Base-by-base conservation (phyloP, 2,113 vertebrate species). In the Tinamus guttatus region DNA sequence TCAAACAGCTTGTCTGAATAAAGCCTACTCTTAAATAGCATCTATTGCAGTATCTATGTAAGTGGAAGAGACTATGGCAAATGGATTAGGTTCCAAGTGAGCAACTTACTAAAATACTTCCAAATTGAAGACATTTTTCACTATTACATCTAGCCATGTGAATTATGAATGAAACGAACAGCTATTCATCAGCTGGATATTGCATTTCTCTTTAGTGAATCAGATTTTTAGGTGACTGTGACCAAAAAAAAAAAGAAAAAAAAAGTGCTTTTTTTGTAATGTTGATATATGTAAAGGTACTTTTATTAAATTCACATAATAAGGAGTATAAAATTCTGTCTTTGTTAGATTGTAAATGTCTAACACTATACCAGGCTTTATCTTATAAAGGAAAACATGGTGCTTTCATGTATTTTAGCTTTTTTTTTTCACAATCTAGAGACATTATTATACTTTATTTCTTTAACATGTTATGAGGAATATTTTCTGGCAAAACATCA, bases 371-470 rank as follows among this genome's bases (percentile, higher is more conserved):
- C 11, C 49, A 28, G 3, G 5, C 32, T 77, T 83, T 65, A 30
- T 21, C 13, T 54, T 81, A 56, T 5, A 64, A 70, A 58, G 12
- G 5, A 5, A 8, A 91, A 27, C 4, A 22, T 18, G 9, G 8
- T 82, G 3, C 5, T 14, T 88, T 88, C 90, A 2, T 58, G 2
- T 68, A 21, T 13, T 6, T 20, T 1, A 28, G 4, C 14, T 52
- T 75, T 56, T 54, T 15, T 1, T 27, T 85, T 89, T 45, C 3
- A 5, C 11, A 11, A 60, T 2, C 12, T 47, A 56, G 7, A 43
- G 4, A 30, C 2, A 52, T 5, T 47, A 4, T 71, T 1, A 0
- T 43, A 1, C 21, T 84, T 94, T 32, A 18, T 74, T 59, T 77
- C 2, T 83, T 65, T 77, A 43, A 19, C 12, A 85, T 89, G 9